Conservation (phyloP, 2,888 invertebrate genomes). For the Ernsta delagoae region DNA sequence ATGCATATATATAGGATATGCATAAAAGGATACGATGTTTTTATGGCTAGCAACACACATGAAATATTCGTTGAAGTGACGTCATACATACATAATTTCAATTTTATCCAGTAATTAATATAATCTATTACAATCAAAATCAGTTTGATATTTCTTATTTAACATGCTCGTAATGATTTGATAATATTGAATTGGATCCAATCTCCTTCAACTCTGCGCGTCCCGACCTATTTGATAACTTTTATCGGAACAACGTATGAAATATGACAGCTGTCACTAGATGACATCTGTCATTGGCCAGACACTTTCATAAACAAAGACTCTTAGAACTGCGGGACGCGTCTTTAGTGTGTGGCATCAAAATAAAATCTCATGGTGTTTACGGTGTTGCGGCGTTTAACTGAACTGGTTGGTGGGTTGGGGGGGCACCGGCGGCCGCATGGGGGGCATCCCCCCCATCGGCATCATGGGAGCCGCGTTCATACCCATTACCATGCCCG, state of each 20-base stretch:
- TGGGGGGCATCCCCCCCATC: constrained; percentile 64
- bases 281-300: neutral
- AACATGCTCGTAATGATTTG: too few relatives aligned
- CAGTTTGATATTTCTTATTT: neutral
- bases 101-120: too few relatives aligned
- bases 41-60: neutral
- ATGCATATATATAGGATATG: neutral
- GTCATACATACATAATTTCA: too few relatives aligned
- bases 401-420: constrained; percentile 79
- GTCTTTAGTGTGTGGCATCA: neutral
- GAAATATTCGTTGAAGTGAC: too few relatives aligned
- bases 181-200: neutral
- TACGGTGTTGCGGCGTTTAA: constrained; percentile 55
- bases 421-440: constrained; percentile 71
- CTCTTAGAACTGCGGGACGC: neutral
- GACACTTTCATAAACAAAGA: neutral
- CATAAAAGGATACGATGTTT: neutral
- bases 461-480: constrained; percentile 69
- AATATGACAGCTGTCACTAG: constrained; percentile 1
- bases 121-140: too few relatives aligned
- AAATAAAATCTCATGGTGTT: constrained; percentile 42
- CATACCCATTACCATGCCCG: constrained; percentile 81
- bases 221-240: neutral
- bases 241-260: neutral
- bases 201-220: neutral